Evolutionary conservation across 2,888 invertebrate genomes (phyloP).

Genomic region (Eristalis intricaria): DNA sequence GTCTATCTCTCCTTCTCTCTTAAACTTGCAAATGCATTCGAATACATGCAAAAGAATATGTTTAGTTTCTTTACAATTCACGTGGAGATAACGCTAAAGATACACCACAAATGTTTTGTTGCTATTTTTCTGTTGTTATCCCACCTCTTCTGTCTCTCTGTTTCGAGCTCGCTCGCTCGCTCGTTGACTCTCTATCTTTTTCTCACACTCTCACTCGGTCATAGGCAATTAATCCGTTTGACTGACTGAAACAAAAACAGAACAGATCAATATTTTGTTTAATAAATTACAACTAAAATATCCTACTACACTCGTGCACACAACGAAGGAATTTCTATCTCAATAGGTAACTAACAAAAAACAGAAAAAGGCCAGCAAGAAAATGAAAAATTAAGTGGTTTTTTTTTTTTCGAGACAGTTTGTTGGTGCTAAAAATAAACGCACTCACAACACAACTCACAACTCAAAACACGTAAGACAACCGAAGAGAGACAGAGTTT

Average conservation of each 20-base stretch:
- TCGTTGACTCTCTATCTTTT: background rate
- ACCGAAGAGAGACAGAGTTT: background rate
- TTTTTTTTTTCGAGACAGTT: slow-evolving; percentile 27
- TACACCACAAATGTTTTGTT: background rate
- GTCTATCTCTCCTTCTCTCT: background rate
- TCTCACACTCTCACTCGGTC: background rate
- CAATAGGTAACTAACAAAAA: background rate
- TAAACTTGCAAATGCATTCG: background rate
- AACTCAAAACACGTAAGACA: background rate
- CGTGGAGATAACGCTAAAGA: background rate
- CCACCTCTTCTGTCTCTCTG: background rate
- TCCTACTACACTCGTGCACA: background rate
- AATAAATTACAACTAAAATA: background rate
- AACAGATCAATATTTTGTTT: background rate
- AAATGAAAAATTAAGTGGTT: slow-evolving; percentile 19
- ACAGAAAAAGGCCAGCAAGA: background rate
- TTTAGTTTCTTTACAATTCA: background rate
- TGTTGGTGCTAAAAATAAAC: slow-evolving; percentile 24
- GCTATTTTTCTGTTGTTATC: too few relatives aligned
- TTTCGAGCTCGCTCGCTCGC: too few relatives aligned
- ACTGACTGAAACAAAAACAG: too few relatives aligned
- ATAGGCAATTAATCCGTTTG: background rate
- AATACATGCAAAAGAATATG: background rate
- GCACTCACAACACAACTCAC: background rate
- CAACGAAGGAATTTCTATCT: background rate